Base-by-base conservation (phyloP, 2,888 invertebrate species). In the Thereva unica region DNA sequence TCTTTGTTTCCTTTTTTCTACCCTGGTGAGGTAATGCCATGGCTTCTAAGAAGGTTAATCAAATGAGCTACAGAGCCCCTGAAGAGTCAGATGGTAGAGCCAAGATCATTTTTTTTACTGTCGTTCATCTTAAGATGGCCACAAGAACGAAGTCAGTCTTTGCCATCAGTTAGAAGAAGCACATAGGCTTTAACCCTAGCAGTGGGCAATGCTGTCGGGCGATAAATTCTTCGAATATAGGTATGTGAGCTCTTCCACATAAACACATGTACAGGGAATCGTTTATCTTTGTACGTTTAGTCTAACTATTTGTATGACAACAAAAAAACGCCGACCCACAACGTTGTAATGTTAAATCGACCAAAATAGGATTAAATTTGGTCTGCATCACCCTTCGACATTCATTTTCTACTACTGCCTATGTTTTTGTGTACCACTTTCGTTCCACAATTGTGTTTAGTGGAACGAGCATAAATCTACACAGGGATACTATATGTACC, bases 331-430 rank as follows among this genome's bases (percentile, higher is more conserved):
- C 10, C n/a, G n/a, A 42, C 40, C 56, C 56, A 66, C 45, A 50
- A 47, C 66, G 49, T 57, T 66, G 63, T 68, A 55, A 57, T 59
- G 68, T 66, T 68, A 64, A 68, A 68, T 68, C 59, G 68, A 68
- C 68, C 66, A 66, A 50, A 68, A 45, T 63, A 41, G 61, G 38
- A 68, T 68, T 68, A 68, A 68, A 68, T 68, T 68, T 66, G 53
- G 47, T 53, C 66, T 68, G 64, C 64, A 68, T 68, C 68, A 68
- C 68, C 61, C 38, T 64, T 68, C 68, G 64, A 66, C 68, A 66
- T 68, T 66, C 23, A 23, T 66, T 66, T 56, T 63, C 63, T 68
- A 66, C 23, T 23, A 23, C 23, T 23, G 23, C 23, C 23, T 23
- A 66, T 66, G 66, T 66, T 68, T 68, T 68, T 68, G 66, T 66